Evolutionary conservation across 92 coral and sea anemone genomes (phyloP), one percentile per base, ranked within the genome.

Genomic region (Actinernus sp.): DNA sequence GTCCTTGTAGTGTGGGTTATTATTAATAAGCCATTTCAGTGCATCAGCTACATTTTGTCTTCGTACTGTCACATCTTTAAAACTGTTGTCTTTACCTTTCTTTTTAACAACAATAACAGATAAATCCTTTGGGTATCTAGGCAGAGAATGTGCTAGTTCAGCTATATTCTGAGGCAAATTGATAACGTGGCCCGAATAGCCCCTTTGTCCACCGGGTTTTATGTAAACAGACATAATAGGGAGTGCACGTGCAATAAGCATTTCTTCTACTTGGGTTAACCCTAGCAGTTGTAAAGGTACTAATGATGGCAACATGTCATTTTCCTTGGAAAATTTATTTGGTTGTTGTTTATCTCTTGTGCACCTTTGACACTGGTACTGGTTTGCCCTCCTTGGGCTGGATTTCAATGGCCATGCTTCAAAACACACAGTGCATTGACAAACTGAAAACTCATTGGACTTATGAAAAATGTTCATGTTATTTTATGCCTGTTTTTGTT

Each of bases 121-220:
- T 67, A 79, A 46, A 43, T 86, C 84, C 36, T 68, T 86, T 39
- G 87, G 86, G 53, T 75, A 85, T 23, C 92, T 76, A 29, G 92
- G 86, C 17, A 85, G 50, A 58, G 81, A 57, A 65, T 65, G 54
- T 32, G 88, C 93, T 36, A 87, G 67, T 68, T 74, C 93, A 16
- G 18, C 46, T 71, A 88, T 61, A 76, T 65, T 25, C 57, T 82
- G 93, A 4, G 93, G 92, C 58, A 81, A 60, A 78, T 86, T 86
- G 45, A 68, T 26, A 44, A 71, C 59, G 48, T 78, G 85, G 49
- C 71, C 78, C 32, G 63, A 58, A 62, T 84, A 84, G 33, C 78
- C 86, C n/a, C 84, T 65, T 51, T 87, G 93, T 25, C 93, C 93
- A 29, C 90, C 90, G 49, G 82, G 79, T 53, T 68, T 76, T 39